These are phyloP conservation scores for Boulengeromyrus knoepffleri DNA, from an alignment of 2,113 vertebrate species.

Conservation along the genomic window DNA sequence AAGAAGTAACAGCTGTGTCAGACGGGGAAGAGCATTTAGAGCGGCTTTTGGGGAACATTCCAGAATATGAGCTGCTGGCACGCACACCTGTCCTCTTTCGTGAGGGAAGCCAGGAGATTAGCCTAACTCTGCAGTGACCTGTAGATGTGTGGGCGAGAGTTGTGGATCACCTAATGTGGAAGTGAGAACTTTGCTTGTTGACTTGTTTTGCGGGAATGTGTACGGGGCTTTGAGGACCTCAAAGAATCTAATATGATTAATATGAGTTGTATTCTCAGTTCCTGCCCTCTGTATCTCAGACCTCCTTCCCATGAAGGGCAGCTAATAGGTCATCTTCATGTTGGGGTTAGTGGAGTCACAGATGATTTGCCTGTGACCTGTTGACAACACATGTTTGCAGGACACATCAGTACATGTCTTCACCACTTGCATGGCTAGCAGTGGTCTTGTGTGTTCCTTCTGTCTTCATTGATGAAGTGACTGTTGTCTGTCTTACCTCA, in stretches of 20 bases:
- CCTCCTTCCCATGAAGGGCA: neutral
- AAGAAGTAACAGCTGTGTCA: neutral
- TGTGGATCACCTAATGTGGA: neutral
- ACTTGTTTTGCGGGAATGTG: neutral
- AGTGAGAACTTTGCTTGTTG: neutral
- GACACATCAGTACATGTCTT: neutral
- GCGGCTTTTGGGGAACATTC: neutral
- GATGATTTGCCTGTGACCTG: neutral
- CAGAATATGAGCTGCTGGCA: constrained; percentile 42
- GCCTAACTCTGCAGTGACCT: constrained; percentile 53
- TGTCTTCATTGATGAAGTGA: neutral
- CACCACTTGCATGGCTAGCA: neutral
- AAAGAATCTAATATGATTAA: neutral
- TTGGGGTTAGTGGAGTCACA: neutral
- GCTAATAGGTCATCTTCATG: neutral
- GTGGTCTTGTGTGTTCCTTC: neutral
- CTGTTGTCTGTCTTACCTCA: neutral
- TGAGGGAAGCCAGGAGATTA: constrained; percentile 23
- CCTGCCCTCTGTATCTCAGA: neutral
- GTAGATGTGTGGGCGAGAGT: constrained; percentile 22
- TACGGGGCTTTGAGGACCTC: neutral
- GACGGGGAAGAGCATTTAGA: neutral
- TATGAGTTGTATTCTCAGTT: neutral
- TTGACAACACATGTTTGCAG: neutral
- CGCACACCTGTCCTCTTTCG: constrained; percentile 60